Conservation (phyloP, 2,113 vertebrate species). For the Elachura formosa region DNA sequence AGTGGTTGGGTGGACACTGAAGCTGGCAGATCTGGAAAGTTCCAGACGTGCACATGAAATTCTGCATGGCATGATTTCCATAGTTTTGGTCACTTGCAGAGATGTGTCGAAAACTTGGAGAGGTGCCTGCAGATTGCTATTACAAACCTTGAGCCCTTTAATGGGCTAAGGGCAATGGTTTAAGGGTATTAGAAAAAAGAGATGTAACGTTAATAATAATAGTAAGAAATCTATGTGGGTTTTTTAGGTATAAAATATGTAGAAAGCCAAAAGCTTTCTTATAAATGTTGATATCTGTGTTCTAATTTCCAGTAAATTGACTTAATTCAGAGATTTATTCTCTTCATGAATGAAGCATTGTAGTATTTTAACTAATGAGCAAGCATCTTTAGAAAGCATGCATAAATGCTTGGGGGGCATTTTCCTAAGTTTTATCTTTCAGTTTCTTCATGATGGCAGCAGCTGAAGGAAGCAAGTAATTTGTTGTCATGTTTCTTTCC, state of each 20-base stretch:
- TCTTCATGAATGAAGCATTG: slow-evolving; percentile 4
- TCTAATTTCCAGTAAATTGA: slow-evolving; percentile 31
- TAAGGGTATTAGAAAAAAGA: not conserved
- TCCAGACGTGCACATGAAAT: not conserved
- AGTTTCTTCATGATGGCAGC: not conserved
- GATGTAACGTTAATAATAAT: not conserved
- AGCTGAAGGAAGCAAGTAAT: slow-evolving; percentile 8
- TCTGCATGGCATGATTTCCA: not conserved
- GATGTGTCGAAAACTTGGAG: not conserved
- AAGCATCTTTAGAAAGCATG: slow-evolving; percentile 9
- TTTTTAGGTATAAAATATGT: not conserved
- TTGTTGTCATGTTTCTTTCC: slow-evolving; percentile 14
- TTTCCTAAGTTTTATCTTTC: slow-evolving; percentile 8
- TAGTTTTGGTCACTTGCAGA: not conserved
- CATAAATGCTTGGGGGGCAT: not conserved
- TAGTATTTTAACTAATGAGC: slow-evolving; percentile 46
- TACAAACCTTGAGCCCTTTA: not conserved
- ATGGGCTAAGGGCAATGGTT: no score
- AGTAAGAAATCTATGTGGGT: accelerated
- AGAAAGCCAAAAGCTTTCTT: not conserved
- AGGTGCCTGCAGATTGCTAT: not conserved
- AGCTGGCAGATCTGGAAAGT: slow-evolving; percentile 27
- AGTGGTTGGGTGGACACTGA: slow-evolving; percentile 40
- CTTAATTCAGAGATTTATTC: slow-evolving; percentile 23
- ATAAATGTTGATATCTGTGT: not conserved